Base-by-base conservation (phyloP, 2,888 invertebrate genomes). In the Drosophila hamatofila region DNA sequence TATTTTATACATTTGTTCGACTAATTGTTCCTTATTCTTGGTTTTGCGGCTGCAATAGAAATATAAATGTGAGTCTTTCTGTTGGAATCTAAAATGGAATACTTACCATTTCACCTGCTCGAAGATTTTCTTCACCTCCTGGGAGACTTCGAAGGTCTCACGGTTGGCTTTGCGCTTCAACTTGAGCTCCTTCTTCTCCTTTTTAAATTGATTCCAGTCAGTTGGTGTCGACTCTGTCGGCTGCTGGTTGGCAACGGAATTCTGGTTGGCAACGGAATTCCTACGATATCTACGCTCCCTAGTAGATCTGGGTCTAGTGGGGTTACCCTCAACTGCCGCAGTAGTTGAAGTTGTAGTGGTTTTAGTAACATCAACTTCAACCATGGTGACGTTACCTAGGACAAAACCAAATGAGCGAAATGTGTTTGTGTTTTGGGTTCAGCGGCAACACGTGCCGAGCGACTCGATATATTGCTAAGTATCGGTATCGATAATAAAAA, bases 181-280 rank as follows among this genome's bases (percentile, higher is more conserved):
- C 72, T 95, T 95, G 2, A 97, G 92, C 74, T 96, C 94, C 83
- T 96, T 96, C 88, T 96, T 96, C 70, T 96, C 94, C 84, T 96
- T 95, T 86, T 96, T 97, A 91, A 96, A 95, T 90, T 96, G 95
- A 14, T 94, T 93, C 97, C 97, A 97, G 89, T 96, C 94, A 11
- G 11, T 30, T 30, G 8, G 33, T 11, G 12, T 0, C 3, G 33
- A 33, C 33, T 11, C 12, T 3, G 7, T 8, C 30, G n/a, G n/a
- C n/a, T n/a, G n/a, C n/a, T n/a, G n/a, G n/a, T 30, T 30, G 30
- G 30, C 30, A 30, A n/a, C n/a, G n/a, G n/a, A n/a, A n/a, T n/a
- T n/a, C n/a, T n/a, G n/a, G n/a, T n/a, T n/a, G n/a, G n/a, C n/a
- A n/a, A n/a, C n/a, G n/a, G n/a, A n/a, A n/a, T n/a, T n/a, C n/a